phyloP scores from a whole-genome alignment of 2,888 invertebrate genomes.

The Dinocampus coccinellae region DNA sequence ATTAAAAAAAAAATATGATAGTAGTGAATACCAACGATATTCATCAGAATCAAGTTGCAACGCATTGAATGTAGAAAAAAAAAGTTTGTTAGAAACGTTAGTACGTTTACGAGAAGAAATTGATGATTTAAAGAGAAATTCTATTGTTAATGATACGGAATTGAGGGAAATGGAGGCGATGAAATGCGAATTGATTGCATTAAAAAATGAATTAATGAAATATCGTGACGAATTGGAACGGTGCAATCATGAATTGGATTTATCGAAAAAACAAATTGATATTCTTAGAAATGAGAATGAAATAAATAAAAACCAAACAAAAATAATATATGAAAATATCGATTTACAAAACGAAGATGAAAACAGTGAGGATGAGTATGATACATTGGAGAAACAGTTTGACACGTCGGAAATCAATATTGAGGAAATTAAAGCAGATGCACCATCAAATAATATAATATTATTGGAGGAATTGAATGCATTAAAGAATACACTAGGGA shows the following conservation, averaged over 20 bases:
- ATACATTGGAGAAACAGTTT: conserved; percentile 19
- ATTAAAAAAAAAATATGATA: conserved; percentile 5
- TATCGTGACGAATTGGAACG: conserved; percentile 40
- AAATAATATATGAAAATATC: neutral
- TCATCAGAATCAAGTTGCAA: conserved; percentile 33
- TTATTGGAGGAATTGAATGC: conserved; percentile 26
- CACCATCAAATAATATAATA: neutral
- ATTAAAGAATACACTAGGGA: conserved; percentile 32
- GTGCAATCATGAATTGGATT: conserved; percentile 39
- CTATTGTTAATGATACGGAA: conserved; percentile 40
- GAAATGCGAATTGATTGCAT: conserved; percentile 38
- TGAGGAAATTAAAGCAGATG: conserved; percentile 22
- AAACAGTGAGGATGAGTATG: neutral
- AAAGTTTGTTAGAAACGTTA: neutral
- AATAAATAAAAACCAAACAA: neutral
- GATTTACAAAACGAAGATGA: neutral
- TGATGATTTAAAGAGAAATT: conserved; percentile 10
- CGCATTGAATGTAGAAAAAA: conserved; percentile 22
- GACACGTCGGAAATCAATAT: conserved; percentile 19
- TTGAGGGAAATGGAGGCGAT: conserved; percentile 27
- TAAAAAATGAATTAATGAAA: conserved; percentile 38
- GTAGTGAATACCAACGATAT: conserved; percentile 27
- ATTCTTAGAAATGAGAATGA: conserved; percentile 41
- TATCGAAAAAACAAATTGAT: conserved; percentile 42
- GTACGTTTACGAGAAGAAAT: neutral